Percentiles rank a stretch among this genome's conserved stretches.
Evolutionary conservation across 2,797 vertebrate species (phyloP).

Genomic region (Gouania willdenowi): DNA sequence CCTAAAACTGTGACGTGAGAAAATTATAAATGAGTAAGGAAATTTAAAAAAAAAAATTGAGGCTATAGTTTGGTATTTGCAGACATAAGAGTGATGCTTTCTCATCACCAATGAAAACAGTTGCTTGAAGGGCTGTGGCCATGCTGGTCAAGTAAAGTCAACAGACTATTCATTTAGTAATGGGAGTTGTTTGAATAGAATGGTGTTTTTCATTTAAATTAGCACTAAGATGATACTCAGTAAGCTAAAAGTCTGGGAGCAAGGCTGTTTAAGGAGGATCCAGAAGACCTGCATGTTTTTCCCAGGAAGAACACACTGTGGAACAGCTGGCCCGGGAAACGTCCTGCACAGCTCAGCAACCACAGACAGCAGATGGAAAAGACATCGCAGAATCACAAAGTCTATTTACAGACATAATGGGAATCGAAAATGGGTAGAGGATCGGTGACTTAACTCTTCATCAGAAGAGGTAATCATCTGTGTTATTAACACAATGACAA

Average conservation of each 20-base stretch:
- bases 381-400: conserved; percentile 37
- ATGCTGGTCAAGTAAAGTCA: conserved; percentile 6
- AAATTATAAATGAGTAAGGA: too few relatives aligned
- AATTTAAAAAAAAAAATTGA: too few relatives aligned
- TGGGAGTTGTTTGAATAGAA: conserved; percentile 35
- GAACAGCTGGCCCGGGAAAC: conserved; percentile 55
- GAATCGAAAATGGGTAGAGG: conserved; percentile 39
- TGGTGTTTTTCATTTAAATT: conserved; percentile 25
- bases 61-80: conserved; percentile 9
- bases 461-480: conserved; percentile 49
- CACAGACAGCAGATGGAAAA: conserved; percentile 59
- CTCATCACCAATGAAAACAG: too few relatives aligned
- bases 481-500: conserved; percentile 38
- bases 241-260: conserved; percentile 15
- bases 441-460: conserved; percentile 39
- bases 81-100: too few relatives aligned
- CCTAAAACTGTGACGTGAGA: too few relatives aligned
- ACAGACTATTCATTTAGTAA: conserved; percentile 19
- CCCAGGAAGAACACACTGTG: conserved; percentile 48
- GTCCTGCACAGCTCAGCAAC: conserved; percentile 44
- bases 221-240: conserved; percentile 22
- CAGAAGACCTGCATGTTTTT: conserved; percentile 52
- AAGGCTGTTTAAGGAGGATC: conserved; percentile 35
- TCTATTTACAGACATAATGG: conserved; percentile 41
- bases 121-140: too few relatives aligned